Base-by-base conservation (phyloP, 2,888 invertebrate genomes). In the Xylocampa areola region DNA sequence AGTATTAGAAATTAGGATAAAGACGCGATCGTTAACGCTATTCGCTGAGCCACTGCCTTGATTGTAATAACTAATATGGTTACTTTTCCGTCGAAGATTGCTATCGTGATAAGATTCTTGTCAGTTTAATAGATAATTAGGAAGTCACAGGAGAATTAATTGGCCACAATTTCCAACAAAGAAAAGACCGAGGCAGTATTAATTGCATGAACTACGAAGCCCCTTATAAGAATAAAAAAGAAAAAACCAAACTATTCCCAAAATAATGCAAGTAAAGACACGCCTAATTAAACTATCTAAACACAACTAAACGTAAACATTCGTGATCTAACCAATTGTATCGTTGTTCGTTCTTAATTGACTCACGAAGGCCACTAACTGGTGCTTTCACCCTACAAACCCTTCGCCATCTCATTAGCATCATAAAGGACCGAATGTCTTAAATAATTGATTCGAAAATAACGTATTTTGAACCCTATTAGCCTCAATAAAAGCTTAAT, bases 351-450 rank as follows among this genome's bases (percentile, higher is more conserved):
- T 67, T n/a, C 29, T 21, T 41, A 51, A 53, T 44, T 23, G 30
- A 39, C 14, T 49, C 8, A 36, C 30, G 49, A 48, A 36, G 23
- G 41, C 30, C 41, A 40, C 33, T 6, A 70, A 65, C 50, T 17
- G 63, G 60, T 21, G 13, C 60, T 57, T 54, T 63, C 52, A 70
- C 74, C 70, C 69, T 66, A 57, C 48, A 51, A 65, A 49, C 52
- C 68, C 72, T 77, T 68, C 60, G 62, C 39, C 50, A 45, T 66
- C 54, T 53, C 58, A 82, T 82, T 81, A 75, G 59, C 76, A 82
- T 82, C 54, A 76, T 53, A 80, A 79, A 60, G 47, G 33, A 29
- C 14, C 48, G 39, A 51, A 21, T 36, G 11, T 21, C 35, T 35
- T 2, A 21, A 48, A 37, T 21, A 36, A 53, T 37, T 8, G 32